Evolutionary conservation across 1,140 invertebrate genomes (phyloP).

Genomic region (Uloborus diversus): DNA sequence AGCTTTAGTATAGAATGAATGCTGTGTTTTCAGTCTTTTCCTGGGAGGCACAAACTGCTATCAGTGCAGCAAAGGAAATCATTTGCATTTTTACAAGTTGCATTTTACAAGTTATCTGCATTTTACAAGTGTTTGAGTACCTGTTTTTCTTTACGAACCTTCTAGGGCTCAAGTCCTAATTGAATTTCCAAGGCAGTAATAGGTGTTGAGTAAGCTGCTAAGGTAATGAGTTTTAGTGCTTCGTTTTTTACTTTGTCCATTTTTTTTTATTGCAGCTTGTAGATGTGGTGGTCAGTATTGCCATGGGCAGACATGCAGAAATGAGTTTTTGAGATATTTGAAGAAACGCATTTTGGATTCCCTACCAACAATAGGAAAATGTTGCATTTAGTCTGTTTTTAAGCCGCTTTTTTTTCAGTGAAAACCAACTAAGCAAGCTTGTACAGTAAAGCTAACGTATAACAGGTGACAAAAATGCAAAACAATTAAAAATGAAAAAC

Average conservation of each 20-base stretch:
- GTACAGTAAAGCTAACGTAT: too few relatives aligned
- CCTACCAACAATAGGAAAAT: too few relatives aligned
- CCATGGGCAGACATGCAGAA: too few relatives aligned
- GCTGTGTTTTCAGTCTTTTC: not conserved
- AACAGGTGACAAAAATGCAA: too few relatives aligned
- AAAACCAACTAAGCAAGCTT: too few relatives aligned
- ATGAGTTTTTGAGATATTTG: too few relatives aligned
- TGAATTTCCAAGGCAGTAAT: not conserved
- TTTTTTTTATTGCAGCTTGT: not conserved
- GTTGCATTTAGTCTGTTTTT: too few relatives aligned
- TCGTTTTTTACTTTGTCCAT: slow-evolving; percentile 5
- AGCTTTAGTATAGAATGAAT: not conserved
- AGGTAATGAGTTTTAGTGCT: not conserved
- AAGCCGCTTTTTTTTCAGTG: too few relatives aligned
- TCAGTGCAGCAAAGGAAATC: not conserved
- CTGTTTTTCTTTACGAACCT: not conserved
- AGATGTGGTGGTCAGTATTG: not conserved
- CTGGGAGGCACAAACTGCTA: not conserved
- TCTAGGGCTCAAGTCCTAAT: not conserved
- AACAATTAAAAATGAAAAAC: too few relatives aligned
- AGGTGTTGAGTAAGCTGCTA: not conserved
- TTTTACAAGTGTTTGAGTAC: not conserved
- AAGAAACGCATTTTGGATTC: too few relatives aligned
- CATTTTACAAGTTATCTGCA: too few relatives aligned
- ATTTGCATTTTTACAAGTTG: not conserved